A percentile compares a stretch with the other conserved stretches of the same genome.
These are phyloP conservation scores for Baccha elongata DNA, from an alignment of 2,888 invertebrate species.

Conservation along the genomic window DNA sequence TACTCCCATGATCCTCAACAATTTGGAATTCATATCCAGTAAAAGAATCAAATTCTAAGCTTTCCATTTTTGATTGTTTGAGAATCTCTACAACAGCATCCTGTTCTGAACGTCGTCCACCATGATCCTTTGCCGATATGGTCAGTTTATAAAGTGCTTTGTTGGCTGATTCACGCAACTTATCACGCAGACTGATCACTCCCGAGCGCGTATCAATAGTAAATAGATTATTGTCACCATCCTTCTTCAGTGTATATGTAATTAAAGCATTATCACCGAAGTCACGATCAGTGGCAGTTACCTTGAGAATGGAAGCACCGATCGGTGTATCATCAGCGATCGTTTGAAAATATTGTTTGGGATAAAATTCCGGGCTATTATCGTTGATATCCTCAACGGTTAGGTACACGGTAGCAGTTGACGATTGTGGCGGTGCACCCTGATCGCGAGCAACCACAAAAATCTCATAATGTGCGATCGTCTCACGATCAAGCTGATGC, in stretches of 20 bases:
- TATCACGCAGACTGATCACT: constrained; percentile 87
- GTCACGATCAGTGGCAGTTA: constrained; percentile 93
- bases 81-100: constrained; percentile 92
- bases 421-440: constrained; percentile 94
- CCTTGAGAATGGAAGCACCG: constrained; percentile 84
- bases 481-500: constrained; percentile 91
- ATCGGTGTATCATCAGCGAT: constrained; percentile 86
- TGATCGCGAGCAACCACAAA: constrained; percentile 95
- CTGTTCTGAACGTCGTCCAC: constrained; percentile 87
- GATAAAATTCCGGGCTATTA: constrained; percentile 96
- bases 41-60: constrained; percentile 89
- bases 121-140: constrained; percentile 92
- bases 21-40: constrained; percentile 92
- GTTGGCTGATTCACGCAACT: constrained; percentile 84
- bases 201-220: constrained; percentile 91
- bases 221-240: constrained; percentile 91
- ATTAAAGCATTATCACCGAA: constrained; percentile 93
- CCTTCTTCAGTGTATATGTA: constrained; percentile 90
- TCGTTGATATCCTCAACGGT: constrained; percentile 94
- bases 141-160: constrained; percentile 89
- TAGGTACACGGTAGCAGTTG: constrained; percentile 93
- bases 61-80: constrained; percentile 88
- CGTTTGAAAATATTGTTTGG: constrained; percentile 91
- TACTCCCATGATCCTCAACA: constrained; percentile 89
- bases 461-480: constrained; percentile 89